Conservation (phyloP, 2,888 invertebrate genomes). For the Drosophila antonietae region DNA sequence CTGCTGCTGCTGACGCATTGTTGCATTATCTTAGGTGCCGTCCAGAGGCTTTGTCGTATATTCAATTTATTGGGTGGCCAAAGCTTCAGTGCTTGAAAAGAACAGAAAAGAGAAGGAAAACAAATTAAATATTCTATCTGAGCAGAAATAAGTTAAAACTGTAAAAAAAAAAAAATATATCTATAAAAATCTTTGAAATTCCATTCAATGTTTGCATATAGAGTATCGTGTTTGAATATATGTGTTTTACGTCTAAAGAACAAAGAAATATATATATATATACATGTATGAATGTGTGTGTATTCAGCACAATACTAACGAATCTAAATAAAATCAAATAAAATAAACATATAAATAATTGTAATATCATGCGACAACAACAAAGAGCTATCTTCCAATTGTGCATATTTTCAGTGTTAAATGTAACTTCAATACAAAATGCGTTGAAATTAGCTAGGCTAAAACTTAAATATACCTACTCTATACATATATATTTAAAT, state of each 20-base stretch:
- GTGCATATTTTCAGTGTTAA: constrained; percentile 75
- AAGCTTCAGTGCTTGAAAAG: constrained; percentile 53
- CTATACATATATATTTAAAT: constrained; percentile 29
- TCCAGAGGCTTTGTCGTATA: constrained; percentile 83
- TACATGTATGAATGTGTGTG: constrained; percentile 9
- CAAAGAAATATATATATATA: constrained; percentile 24
- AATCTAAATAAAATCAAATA: constrained; percentile 6
- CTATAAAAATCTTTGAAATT: constrained; percentile 20
- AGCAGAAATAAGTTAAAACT: constrained; percentile 27
- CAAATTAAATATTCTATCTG: constrained; percentile 13
- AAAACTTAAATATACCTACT: constrained; percentile 51
- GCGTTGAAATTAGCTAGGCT: constrained; percentile 62
- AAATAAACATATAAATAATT: constrained; percentile 41
- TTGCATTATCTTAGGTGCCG: constrained; percentile 81
- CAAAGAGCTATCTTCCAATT: constrained; percentile 77
- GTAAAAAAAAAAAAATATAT: constrained; percentile 19
- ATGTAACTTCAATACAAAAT: constrained; percentile 34
- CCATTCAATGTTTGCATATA: constrained; percentile 32
- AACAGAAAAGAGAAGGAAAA: constrained; percentile 13
- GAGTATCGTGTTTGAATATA: constrained; percentile 37
- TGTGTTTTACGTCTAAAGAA: constrained; percentile 53
- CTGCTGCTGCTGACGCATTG: constrained; percentile 26
- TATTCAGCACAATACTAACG: constrained; percentile 17
- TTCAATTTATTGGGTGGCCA: constrained; percentile 51
- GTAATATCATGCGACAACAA: constrained; percentile 55